A percentile compares a stretch with the other conserved stretches of the same genome.
phyloP scores from a whole-genome alignment of 1,140 invertebrate species.

The Scaptomyza montana region DNA sequence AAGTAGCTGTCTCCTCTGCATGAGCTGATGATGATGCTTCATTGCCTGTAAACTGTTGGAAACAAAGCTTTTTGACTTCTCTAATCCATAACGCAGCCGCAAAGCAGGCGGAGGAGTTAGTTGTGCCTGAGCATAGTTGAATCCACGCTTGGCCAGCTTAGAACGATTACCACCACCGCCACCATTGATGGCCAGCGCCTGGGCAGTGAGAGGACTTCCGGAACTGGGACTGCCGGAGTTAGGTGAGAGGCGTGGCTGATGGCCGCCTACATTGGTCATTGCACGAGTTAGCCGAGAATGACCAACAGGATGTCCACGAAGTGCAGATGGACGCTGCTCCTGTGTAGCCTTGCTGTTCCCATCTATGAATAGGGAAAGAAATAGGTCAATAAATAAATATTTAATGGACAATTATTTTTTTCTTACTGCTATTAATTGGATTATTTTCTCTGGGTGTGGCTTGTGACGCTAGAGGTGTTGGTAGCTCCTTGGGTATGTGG shows the following conservation, averaged over 20 bases:
- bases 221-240: constrained; percentile 61
- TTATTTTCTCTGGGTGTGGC: constrained; percentile 48
- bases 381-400: no score
- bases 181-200: constrained; percentile 62
- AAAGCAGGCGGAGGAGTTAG: constrained; percentile 48
- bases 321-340: constrained; percentile 36
- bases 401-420: no score
- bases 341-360: constrained; percentile 2
- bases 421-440: constrained; percentile 35
- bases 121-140: constrained; percentile 84
- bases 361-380: neutral
- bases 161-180: constrained; percentile 47
- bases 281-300: constrained; percentile 54
- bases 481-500: constrained; percentile 82
- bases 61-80: constrained; percentile 80
- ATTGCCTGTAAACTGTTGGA: constrained; percentile 71
- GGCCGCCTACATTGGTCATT: constrained; percentile 49
- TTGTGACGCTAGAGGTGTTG: constrained; percentile 23
- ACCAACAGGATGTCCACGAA: constrained; percentile 42
- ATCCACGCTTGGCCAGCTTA: constrained; percentile 74
- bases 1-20: constrained; percentile 55
- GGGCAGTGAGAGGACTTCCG: constrained; percentile 61
- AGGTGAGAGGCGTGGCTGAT: constrained; percentile 45
- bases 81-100: constrained; percentile 65
- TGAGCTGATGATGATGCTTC: constrained; percentile 70